Conservation (phyloP, 92 coral and sea anemone species). For the Nematostella vectensis region DNA sequence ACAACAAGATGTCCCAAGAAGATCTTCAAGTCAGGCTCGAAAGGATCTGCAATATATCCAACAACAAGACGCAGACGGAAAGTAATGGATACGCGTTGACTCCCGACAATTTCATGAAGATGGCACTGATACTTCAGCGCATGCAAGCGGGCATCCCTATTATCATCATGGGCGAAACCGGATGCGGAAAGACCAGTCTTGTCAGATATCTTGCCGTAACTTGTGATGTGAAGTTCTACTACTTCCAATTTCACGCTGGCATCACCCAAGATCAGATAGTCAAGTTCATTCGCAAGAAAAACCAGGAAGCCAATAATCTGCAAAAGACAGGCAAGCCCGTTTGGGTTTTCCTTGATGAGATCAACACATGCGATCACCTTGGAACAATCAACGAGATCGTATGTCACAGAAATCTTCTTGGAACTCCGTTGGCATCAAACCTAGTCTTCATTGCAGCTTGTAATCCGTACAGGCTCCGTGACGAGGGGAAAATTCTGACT, state of each 20-base stretch:
- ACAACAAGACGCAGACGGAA: slow-evolving; percentile 9
- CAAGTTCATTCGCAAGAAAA: slow-evolving; percentile 36
- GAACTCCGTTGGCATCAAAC: slow-evolving; percentile 60
- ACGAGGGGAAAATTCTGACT: slow-evolving; percentile 64
- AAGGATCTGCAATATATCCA: slow-evolving; percentile 54
- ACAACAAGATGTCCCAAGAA: slow-evolving; percentile 52
- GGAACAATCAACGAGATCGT: slow-evolving; percentile 79
- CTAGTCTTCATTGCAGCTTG: slow-evolving; percentile 89
- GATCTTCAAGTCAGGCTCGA: slow-evolving; percentile 70
- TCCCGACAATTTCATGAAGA: slow-evolving; percentile 86
- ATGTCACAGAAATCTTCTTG: slow-evolving; percentile 74
- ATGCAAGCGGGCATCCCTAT: slow-evolving; percentile 81
- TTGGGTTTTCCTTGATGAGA: slow-evolving; percentile 94
- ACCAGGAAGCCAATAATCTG: slow-evolving; percentile 28
- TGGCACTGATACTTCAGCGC: slow-evolving; percentile 86
- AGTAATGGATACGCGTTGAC: slow-evolving; percentile 68
- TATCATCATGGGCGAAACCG: slow-evolving; percentile 96
- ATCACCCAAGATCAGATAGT: slow-evolving; percentile 50
- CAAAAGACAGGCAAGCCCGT: slow-evolving; percentile 23
- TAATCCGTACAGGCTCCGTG: slow-evolving; percentile 91
- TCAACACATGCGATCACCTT: slow-evolving; percentile 92
- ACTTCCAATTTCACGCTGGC: slow-evolving; percentile 90
- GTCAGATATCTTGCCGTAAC: slow-evolving; percentile 83
- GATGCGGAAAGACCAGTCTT: slow-evolving; percentile 95
- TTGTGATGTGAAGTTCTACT: slow-evolving; percentile 55